phyloP scores from a whole-genome alignment of 1,140 invertebrate genomes.

The Ooceraea biroi region DNA sequence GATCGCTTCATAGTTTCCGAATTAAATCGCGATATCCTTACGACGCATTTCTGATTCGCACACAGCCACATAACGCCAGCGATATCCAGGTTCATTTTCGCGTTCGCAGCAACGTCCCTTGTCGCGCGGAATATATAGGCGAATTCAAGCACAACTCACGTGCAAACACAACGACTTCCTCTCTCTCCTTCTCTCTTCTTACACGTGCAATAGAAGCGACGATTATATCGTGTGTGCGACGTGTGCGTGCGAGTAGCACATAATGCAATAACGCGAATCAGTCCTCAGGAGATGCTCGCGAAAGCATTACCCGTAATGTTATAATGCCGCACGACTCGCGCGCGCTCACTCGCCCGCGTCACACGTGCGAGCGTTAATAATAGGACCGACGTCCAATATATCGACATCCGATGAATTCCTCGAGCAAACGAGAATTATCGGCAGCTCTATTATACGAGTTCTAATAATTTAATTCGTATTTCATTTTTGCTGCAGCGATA shows the following conservation, averaged over 20 bases:
- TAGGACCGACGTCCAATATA: slow-evolving; percentile 59
- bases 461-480: slow-evolving; percentile 62
- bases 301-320: slow-evolving; percentile 73
- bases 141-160: slow-evolving; percentile 54
- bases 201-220: slow-evolving; percentile 22
- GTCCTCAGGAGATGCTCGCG: slow-evolving; percentile 65
- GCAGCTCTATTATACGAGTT: slow-evolving; percentile 50
- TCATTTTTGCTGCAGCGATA: slow-evolving; percentile 36
- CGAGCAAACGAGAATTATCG: slow-evolving; percentile 54
- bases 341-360: slow-evolving; percentile 28
- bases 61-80: slow-evolving; percentile 33
- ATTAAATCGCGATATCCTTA: slow-evolving; percentile 20
- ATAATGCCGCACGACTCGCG: slow-evolving; percentile 51
- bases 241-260: slow-evolving; percentile 53
- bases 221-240: slow-evolving; percentile 52
- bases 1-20: slow-evolving; percentile 5
- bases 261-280: slow-evolving; percentile 70
- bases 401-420: slow-evolving; percentile 55
- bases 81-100: slow-evolving; percentile 55
- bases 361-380: slow-evolving; percentile 56
- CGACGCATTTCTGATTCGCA: slow-evolving; percentile 44
- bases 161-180: slow-evolving; percentile 47
- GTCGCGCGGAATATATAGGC: slow-evolving; percentile 50
- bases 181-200: not conserved
- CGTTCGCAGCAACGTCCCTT: slow-evolving; percentile 38